phyloP scores from a whole-genome alignment of 2,797 vertebrate species.

The Myripristis jacobus region DNA sequence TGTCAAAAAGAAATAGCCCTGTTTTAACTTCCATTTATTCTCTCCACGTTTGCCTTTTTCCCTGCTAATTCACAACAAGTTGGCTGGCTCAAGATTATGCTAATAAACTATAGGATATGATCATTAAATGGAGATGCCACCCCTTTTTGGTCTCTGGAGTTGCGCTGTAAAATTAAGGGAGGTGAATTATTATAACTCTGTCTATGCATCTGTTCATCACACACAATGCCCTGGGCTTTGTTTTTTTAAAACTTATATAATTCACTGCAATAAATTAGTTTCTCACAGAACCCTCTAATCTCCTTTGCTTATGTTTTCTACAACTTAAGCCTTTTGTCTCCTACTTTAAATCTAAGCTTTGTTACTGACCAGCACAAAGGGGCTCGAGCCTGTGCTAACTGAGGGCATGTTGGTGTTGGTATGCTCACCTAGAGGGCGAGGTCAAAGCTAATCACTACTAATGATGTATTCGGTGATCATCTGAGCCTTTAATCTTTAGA shows the following conservation, averaged over 20 bases:
- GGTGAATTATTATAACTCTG: neutral
- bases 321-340: neutral
- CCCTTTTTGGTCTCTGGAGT: neutral
- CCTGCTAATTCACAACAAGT: conserved; percentile 18
- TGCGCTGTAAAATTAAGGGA: neutral
- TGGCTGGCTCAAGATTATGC: conserved; percentile 47
- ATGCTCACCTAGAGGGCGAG: neutral
- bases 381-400: no score
- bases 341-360: neutral
- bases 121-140: conserved; percentile 19
- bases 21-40: conserved; percentile 62
- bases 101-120: conserved; percentile 43
- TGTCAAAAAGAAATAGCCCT: conserved; percentile 58
- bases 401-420: conserved; percentile 2
- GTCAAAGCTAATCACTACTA: neutral
- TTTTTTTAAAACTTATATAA: neutral
- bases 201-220: no score
- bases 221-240: no score
- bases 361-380: neutral
- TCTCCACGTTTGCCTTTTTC: conserved; percentile 65
- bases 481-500: neutral
- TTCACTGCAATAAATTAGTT: neutral
- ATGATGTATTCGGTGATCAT: neutral
- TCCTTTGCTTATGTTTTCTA: neutral
- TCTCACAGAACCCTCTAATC: neutral